These are phyloP conservation scores for Bombus cullumanus DNA, from an alignment of 1,140 invertebrate species.

Conservation along the genomic window DNA sequence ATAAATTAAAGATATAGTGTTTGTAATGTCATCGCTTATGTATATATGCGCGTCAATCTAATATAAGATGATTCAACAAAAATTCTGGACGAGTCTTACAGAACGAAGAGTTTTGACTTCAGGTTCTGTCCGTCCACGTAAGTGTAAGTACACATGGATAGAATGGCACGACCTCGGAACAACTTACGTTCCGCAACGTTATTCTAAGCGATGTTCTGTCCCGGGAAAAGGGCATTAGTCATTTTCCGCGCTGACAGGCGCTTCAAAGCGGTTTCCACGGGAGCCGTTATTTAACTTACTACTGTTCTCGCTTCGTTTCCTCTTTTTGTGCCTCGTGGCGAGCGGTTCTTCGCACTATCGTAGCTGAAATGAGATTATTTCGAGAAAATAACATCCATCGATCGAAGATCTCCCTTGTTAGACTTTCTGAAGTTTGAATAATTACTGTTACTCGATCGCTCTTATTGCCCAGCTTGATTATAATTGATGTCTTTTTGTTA, in stretches of 20 bases:
- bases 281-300: slow-evolving; percentile 61
- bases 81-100: neutral
- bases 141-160: neutral
- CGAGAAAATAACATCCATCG: neutral
- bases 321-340: slow-evolving; percentile 27
- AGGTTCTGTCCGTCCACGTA: neutral
- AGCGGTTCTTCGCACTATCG: slow-evolving; percentile 12
- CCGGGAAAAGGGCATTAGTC: slow-evolving; percentile 66
- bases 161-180: slow-evolving; percentile 30
- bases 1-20: no score
- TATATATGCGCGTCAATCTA: neutral
- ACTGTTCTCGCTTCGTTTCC: slow-evolving; percentile 42
- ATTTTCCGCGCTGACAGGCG: slow-evolving; percentile 65
- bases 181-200: slow-evolving; percentile 57
- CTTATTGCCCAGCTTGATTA: no score
- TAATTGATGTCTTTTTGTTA: neutral
- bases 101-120: neutral
- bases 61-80: neutral
- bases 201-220: slow-evolving; percentile 61
- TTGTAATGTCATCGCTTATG: no score
- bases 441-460: neutral
- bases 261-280: slow-evolving; percentile 65
- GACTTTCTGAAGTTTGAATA: neutral
- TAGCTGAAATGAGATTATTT: slow-evolving; percentile 22
- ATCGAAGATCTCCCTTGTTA: neutral